Percentiles rank a stretch among this genome's conserved stretches.
Evolutionary conservation across 1,140 invertebrate species (phyloP).

Genomic region (Araneus ventricosus): DNA sequence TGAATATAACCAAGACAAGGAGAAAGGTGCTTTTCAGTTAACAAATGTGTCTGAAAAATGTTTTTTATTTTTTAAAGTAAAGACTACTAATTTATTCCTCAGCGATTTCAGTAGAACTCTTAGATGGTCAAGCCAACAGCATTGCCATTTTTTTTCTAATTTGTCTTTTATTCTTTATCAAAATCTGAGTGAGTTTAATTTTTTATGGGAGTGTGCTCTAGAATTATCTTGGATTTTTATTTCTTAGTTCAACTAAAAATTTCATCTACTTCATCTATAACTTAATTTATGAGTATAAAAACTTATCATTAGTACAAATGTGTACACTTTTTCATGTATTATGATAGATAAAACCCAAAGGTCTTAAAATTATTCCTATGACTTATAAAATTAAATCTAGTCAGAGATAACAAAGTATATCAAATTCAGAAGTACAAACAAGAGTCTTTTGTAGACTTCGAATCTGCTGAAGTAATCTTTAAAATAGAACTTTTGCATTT

Average conservation of each 20-base stretch:
- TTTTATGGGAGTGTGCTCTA: neutral
- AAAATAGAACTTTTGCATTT: neutral
- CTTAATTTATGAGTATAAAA: neutral
- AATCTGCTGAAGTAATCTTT: neutral
- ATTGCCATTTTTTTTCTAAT: neutral
- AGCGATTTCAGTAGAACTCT: neutral
- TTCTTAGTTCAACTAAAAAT: neutral
- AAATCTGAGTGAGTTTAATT: neutral
- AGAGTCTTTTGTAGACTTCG: neutral
- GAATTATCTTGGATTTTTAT: neutral
- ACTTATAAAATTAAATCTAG: neutral
- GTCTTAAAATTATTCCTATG: neutral
- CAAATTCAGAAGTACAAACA: neutral
- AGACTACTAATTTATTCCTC: neutral
- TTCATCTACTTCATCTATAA: neutral
- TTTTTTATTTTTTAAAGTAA: neutral
- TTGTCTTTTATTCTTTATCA: neutral
- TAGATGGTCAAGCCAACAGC: neutral
- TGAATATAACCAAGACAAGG: neutral
- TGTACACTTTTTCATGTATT: neutral
- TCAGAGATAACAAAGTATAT: neutral
- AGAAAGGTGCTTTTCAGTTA: neutral
- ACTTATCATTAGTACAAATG: neutral
- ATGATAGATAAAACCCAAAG: neutral
- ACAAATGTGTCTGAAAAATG: neutral